Conservation (phyloP, 1,140 invertebrate species). For the Meteorus sp. region DNA sequence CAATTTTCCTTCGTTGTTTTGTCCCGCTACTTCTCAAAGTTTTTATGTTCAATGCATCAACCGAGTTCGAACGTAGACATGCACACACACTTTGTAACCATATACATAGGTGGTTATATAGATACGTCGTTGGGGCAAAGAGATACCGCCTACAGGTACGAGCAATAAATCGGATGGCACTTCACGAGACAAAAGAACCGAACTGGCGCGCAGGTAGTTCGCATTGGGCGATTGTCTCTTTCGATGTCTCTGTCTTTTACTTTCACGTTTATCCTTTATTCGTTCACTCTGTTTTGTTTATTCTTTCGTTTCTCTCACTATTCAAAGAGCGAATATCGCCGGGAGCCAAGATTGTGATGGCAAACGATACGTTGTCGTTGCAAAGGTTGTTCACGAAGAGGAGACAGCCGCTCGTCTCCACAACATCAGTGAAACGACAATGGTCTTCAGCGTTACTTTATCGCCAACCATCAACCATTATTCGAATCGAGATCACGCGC, state of each 20-base stretch:
- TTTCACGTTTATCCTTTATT: not conserved
- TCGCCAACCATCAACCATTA: not conserved
- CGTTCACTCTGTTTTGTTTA: not conserved
- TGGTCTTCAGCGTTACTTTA: slow-evolving; percentile 1
- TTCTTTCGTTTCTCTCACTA: not conserved
- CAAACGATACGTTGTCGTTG: not conserved
- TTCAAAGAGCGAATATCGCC: not conserved
- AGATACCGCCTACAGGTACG: slow-evolving; percentile 24
- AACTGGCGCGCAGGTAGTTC: not conserved
- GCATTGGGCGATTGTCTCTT: not conserved
- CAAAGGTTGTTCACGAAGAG: too few species aligned
- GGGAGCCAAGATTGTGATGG: not conserved
- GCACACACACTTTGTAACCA: not conserved
- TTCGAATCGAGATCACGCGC: not conserved
- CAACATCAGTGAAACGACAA: slow-evolving; percentile 12
- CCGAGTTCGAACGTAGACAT: not conserved
- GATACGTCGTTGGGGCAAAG: slow-evolving; percentile 13
- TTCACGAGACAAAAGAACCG: slow-evolving; percentile 17
- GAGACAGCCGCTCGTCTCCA: too few species aligned
- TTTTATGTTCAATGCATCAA: too few species aligned
- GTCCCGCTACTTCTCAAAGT: too few species aligned
- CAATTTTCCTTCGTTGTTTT: too few species aligned
- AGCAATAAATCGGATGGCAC: slow-evolving; percentile 27
- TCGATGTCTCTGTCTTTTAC: not conserved
- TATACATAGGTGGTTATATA: slow-evolving; percentile 11